Percentiles rank a stretch among this genome's conserved stretches.
Conservation (phyloP, 1,140 invertebrate genomes). For the Zaprionus taronus region DNA sequence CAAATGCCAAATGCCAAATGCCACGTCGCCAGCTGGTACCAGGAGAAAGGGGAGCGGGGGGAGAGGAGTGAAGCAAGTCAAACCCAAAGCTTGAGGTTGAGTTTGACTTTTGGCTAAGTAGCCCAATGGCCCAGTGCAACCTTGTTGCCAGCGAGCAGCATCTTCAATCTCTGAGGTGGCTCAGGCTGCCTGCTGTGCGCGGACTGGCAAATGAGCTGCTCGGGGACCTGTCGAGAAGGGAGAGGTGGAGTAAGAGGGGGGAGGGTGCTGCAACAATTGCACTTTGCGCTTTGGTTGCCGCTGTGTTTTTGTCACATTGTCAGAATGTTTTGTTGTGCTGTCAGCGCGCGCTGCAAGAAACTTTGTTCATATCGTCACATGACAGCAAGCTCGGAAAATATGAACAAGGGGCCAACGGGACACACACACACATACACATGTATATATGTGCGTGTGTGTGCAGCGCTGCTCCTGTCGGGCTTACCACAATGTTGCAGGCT, state of each 20-base stretch:
- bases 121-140: conserved; percentile 38
- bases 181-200: conserved; percentile 30
- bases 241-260: too few species aligned
- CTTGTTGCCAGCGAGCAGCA: conserved; percentile 29
- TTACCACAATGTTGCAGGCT: conserved; percentile 75
- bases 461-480: conserved; percentile 20
- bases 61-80: not conserved
- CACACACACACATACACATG: too few species aligned
- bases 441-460: not conserved
- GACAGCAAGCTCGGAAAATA: conserved; percentile 59
- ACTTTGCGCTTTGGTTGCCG: conserved; percentile 56
- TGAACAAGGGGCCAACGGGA: conserved; percentile 31
- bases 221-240: not conserved
- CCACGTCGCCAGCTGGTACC: conserved; percentile 49
- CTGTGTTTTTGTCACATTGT: conserved; percentile 57
- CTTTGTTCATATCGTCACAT: conserved; percentile 66
- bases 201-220: conserved; percentile 34
- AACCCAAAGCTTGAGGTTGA: conserved; percentile 9
- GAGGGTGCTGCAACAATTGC: conserved; percentile 45
- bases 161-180: conserved; percentile 7
- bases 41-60: not conserved
- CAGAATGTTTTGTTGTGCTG: conserved; percentile 76
- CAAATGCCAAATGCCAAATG: conserved; percentile 45
- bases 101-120: conserved; percentile 26
- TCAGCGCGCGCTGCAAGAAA: conserved; percentile 61